These are phyloP conservation scores for Antitype chi DNA, from an alignment of 2,888 invertebrate genomes.

Conservation along the genomic window DNA sequence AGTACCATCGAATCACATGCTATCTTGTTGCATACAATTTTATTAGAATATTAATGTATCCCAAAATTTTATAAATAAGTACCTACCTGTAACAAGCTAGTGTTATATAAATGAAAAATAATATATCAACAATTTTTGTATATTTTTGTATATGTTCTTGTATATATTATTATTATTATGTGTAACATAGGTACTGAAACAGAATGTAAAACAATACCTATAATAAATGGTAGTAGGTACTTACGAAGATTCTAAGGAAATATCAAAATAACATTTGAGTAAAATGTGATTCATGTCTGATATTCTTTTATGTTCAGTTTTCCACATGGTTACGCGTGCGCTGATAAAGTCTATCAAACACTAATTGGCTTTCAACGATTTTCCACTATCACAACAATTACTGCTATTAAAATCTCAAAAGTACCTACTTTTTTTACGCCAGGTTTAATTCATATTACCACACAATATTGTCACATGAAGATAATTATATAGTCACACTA, in stretches of 20 bases:
- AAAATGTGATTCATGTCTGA: background rate
- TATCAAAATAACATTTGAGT: background rate
- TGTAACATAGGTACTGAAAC: slow-evolving; percentile 18
- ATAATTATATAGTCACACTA: slow-evolving; percentile 4
- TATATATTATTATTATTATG: too few species aligned
- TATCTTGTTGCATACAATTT: slow-evolving; percentile 17
- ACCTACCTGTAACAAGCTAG: slow-evolving; percentile 11
- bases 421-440: slow-evolving; percentile 9
- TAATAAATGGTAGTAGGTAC: slow-evolving; percentile 14
- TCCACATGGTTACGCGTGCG: too few species aligned
- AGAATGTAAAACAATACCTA: background rate
- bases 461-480: background rate
- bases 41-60: slow-evolving; percentile 14
- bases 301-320: background rate
- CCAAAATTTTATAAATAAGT: background rate
- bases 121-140: background rate
- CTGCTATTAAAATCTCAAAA: slow-evolving; percentile 19
- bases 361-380: slow-evolving; percentile 2
- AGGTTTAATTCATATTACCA: background rate
- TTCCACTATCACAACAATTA: background rate
- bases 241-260: slow-evolving; percentile 8
- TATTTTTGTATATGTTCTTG: too few species aligned
- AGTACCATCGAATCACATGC: slow-evolving; percentile 40
- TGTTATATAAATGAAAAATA: slow-evolving; percentile 1
- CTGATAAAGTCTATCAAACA: background rate